Evolutionary conservation across 1,140 invertebrate species (phyloP), one percentile per base, ranked within the genome.

Genomic region (Drosophila nebulosa): DNA sequence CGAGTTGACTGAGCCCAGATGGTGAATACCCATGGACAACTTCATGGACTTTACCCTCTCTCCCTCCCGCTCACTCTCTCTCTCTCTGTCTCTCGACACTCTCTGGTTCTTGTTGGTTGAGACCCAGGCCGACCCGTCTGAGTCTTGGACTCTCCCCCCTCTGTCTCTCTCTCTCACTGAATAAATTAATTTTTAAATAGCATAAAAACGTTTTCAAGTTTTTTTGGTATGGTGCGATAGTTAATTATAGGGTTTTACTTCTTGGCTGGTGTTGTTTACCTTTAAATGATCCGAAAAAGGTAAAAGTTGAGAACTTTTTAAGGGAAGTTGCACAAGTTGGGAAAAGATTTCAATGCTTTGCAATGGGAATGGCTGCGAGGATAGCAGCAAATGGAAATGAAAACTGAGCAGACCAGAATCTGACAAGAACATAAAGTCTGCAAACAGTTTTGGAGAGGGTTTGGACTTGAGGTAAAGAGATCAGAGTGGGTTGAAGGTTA

Each of bases 161-260:
- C 35, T n/a, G 78, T 68, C 64, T 74, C 39, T 18, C 78, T 65
- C 64, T 71, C 39, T 18, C 83, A 65, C 55, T 64, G 83, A 85
- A 86, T 86, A 86, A 86, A 88, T 86, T 88, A 76, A 81, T 81
- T 81, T 76, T 78, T 76, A 88, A 86, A 78, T 57, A 68, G 67
- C 64, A 39, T 55, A 30, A 32, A 58, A 62, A 72, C 55, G 42
- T 58, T 67, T 78, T 12, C 36, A 59, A 64, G 18, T 69, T 57
- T 46, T 46, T 30, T 55, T 35, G 51, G 39, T 39, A 46, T 69
- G 59, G 42, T 58, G 69, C 36, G 39, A 68, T 75, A 84, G 70
- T 85, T 84, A 85, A 79, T 79, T 84, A 85, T 79, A 53, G 68
- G 65, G 72, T 76, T 67, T 67, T 69, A 52, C 50, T 66, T 64